Percentiles rank a stretch among this genome's conserved stretches.
Conservation (phyloP, 64 coral and sea anemone species). For the Montipora foliosa region DNA sequence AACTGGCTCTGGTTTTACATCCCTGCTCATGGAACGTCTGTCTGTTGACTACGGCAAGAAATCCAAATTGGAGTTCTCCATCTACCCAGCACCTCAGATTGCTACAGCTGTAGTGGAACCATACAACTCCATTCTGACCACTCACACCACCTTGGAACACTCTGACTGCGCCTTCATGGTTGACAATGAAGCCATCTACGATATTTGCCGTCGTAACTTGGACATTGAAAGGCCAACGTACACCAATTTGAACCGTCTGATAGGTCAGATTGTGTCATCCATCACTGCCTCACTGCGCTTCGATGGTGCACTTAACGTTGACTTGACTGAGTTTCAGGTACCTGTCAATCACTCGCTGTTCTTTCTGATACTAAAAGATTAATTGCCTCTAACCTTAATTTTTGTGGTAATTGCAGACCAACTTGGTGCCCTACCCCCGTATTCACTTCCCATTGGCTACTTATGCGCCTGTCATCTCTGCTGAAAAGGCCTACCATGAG, state of each 20-base stretch:
- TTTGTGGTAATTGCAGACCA: neutral
- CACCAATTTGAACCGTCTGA: neutral
- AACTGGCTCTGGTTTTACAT: neutral
- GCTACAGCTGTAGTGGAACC: conserved; percentile 1
- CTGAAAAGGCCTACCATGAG: neutral
- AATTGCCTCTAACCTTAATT: too few species aligned
- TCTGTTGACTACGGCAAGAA: neutral
- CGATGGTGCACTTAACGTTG: neutral
- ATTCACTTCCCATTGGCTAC: conserved; percentile 5
- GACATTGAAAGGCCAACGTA: neutral
- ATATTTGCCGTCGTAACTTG: neutral
- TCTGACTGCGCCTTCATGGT: neutral
- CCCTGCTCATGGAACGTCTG: neutral
- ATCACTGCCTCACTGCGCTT: neutral
- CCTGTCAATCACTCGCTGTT: neutral
- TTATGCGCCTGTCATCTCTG: conserved; percentile 4
- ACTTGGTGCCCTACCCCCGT: neutral
- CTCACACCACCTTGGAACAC: conserved; percentile 13
- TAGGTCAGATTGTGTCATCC: neutral
- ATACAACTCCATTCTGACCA: conserved; percentile 1
- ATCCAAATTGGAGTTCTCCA: neutral
- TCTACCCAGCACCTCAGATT: conserved; percentile 6
- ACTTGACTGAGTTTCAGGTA: conserved; percentile 11
- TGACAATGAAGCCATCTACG: neutral
- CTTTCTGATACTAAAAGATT: too few species aligned